These are phyloP conservation scores for Panulirus ornatus DNA, from an alignment of 1,140 invertebrate species.

Conservation along the genomic window DNA sequence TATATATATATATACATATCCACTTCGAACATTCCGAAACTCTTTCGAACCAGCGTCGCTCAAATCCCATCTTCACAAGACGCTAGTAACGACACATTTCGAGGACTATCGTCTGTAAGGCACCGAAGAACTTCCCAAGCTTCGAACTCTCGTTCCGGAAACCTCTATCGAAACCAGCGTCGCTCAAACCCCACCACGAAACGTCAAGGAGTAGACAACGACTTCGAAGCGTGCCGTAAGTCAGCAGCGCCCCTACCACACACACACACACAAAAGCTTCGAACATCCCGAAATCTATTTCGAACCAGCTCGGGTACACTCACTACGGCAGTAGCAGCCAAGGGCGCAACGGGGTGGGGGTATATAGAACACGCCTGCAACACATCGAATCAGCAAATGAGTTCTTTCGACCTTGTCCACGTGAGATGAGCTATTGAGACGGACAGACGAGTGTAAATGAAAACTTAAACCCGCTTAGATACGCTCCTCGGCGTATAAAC, in stretches of 20 bases:
- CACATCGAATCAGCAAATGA: no score
- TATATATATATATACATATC: slow-evolving; percentile 5
- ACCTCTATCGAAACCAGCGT: neutral
- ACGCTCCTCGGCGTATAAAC: no score
- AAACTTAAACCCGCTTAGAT: no score
- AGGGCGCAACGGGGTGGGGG: no score
- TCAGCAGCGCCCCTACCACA: neutral
- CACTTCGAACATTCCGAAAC: neutral
- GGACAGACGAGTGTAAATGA: no score
- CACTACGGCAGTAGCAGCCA: no score
- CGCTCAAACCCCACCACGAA: neutral
- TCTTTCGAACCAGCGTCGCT: neutral
- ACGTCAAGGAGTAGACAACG: neutral
- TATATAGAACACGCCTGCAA: no score
- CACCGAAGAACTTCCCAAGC: neutral
- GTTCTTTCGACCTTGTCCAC: no score
- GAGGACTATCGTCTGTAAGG: neutral
- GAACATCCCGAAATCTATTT: no score
- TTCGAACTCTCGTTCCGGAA: neutral
- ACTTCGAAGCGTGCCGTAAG: neutral
- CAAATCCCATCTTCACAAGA: neutral
- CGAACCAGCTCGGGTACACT: no score
- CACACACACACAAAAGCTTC: no score
- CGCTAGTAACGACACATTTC: neutral
- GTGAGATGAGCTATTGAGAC: no score